Evolutionary conservation across 2,113 vertebrate species (phyloP).

Genomic region (Oryzias javanicus): DNA sequence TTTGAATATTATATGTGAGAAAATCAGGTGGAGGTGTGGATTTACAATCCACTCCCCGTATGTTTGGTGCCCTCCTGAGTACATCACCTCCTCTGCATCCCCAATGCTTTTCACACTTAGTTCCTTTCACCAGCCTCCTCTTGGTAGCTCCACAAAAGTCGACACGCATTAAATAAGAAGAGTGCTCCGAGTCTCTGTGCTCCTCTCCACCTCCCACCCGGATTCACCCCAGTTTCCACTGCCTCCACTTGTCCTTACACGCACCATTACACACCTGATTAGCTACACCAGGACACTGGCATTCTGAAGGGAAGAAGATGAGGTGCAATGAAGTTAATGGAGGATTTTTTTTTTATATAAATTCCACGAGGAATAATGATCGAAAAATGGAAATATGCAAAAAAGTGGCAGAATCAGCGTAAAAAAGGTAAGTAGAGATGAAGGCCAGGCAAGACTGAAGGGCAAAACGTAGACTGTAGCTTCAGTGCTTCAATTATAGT

Average conservation of each 20-base stretch:
- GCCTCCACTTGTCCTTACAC: constrained; percentile 40
- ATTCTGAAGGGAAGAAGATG: background rate
- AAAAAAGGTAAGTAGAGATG: no score
- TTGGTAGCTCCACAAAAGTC: background rate
- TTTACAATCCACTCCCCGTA: constrained; percentile 29
- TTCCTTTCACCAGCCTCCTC: constrained; percentile 24
- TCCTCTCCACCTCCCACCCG: constrained; percentile 12
- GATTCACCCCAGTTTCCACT: constrained; percentile 14
- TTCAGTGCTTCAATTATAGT: no score
- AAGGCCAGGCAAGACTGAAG: no score
- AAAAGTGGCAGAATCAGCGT: no score
- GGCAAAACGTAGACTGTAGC: no score
- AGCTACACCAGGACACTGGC: constrained; percentile 46
- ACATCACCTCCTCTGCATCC: constrained; percentile 11
- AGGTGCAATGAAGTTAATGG: background rate
- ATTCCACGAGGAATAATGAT: no score
- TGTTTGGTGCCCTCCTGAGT: constrained; percentile 8
- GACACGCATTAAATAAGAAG: no score
- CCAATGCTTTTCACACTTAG: constrained; percentile 26
- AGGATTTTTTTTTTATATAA: no score
- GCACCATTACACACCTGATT: constrained; percentile 59
- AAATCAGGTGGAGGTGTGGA: constrained; percentile 39
- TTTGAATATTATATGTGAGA: constrained; percentile 41
- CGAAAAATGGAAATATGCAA: no score
- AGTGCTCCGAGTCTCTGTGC: constrained; percentile 11